Evolutionary conservation across 2,888 invertebrate genomes (phyloP).

Genomic region (Prosopocoilus inquinatus): DNA sequence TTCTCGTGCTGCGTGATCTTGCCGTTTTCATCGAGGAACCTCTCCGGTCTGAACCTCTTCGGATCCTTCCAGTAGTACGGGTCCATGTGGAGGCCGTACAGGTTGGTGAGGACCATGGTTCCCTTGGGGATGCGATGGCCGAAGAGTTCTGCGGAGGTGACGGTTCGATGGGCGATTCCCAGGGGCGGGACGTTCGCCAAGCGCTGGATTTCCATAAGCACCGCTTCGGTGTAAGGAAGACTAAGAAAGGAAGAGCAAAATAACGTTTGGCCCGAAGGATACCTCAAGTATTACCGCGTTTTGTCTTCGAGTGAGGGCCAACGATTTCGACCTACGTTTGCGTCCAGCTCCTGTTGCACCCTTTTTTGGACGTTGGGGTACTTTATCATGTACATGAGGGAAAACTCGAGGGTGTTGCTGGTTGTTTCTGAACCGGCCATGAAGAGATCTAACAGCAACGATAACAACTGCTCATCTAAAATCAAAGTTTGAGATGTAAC

Average conservation of each 20-base stretch:
- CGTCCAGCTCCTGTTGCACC: conserved; percentile 61
- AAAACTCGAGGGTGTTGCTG: conserved; percentile 61
- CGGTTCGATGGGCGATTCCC: conserved; percentile 56
- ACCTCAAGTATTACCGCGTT: conserved; percentile 13
- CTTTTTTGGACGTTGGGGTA: conserved; percentile 58
- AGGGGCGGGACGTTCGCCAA: conserved; percentile 54
- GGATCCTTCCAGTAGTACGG: conserved; percentile 60
- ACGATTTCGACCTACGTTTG: conserved; percentile 57
- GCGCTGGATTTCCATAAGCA: conserved; percentile 55
- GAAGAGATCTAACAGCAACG: conserved; percentile 63
- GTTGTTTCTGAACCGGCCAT: conserved; percentile 72
- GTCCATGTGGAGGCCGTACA: conserved; percentile 63
- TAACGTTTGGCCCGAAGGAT: too few relatives aligned
- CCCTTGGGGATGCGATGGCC: conserved; percentile 55
- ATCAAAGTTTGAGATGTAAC: background rate
- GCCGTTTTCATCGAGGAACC: conserved; percentile 60
- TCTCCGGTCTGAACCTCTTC: conserved; percentile 60
- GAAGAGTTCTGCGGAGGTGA: conserved; percentile 46
- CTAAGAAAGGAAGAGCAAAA: conserved; percentile 30
- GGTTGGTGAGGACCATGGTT: conserved; percentile 58
- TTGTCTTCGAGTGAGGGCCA: conserved; percentile 58
- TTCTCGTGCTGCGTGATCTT: conserved; percentile 52
- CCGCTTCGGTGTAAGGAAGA: conserved; percentile 50
- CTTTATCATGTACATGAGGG: conserved; percentile 58
- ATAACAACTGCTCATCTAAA: conserved; percentile 45